phyloP scores from a whole-genome alignment of 2,888 invertebrate species.

The Eilema sororculum region DNA sequence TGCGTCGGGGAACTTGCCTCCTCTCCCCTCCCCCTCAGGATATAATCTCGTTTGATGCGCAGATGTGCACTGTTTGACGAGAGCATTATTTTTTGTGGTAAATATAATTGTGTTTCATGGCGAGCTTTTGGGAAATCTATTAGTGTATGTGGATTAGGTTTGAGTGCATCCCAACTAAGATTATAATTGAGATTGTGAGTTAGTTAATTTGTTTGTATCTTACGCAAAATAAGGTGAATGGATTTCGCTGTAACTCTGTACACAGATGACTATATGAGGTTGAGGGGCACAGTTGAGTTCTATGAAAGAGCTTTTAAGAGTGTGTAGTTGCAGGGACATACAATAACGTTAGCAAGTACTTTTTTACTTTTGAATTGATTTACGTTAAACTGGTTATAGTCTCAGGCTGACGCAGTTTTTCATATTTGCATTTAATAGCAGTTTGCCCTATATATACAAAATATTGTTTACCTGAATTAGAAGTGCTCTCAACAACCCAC shows the following conservation, averaged over 20 bases:
- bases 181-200: neutral
- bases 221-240: neutral
- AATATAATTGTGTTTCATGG: conserved; percentile 10
- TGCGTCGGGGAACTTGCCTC: conserved; percentile 12
- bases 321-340: no score
- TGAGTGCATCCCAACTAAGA: neutral
- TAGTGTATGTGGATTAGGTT: neutral
- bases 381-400: no score
- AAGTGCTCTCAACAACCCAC: conserved; percentile 23
- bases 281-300: no score
- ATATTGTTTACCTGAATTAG: conserved; percentile 13
- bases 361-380: no score
- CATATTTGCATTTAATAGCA: no score
- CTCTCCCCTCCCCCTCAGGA: neutral
- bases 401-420: no score
- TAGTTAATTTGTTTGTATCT: neutral
- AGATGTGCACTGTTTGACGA: conserved; percentile 28
- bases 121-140: neutral
- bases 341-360: no score
- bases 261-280: no score
- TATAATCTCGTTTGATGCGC: conserved; percentile 27
- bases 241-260: neutral
- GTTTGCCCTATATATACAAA: neutral
- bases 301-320: no score
- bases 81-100: conserved; percentile 16